A percentile compares a stretch with the other conserved stretches of the same genome.
phyloP scores from a whole-genome alignment of 2,113 vertebrate species.

The Brachypodius melanocephalos region DNA sequence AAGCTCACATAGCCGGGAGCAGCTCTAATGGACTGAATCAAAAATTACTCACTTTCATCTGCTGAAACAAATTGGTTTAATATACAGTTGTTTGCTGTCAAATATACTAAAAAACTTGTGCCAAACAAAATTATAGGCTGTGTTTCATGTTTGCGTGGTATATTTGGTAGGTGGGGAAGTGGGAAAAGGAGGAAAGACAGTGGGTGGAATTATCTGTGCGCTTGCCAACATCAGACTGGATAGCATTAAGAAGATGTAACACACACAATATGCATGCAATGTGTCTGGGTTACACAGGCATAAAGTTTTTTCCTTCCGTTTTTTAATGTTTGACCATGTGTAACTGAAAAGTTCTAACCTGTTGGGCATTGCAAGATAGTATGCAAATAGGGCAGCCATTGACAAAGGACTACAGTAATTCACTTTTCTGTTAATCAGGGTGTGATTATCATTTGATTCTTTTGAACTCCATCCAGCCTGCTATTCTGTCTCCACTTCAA shows the following conservation, averaged over 20 bases:
- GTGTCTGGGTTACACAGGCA: neutral
- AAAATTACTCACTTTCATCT: slow-evolving; percentile 53
- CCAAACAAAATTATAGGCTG: slow-evolving; percentile 31
- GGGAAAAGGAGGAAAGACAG: neutral
- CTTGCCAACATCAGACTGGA: slow-evolving; percentile 10
- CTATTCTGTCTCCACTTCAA: slow-evolving; percentile 64
- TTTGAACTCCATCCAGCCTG: slow-evolving; percentile 66
- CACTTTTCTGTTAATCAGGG: slow-evolving; percentile 49
- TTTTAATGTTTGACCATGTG: slow-evolving; percentile 40
- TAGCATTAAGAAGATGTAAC: slow-evolving; percentile 54
- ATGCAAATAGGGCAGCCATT: slow-evolving; percentile 24
- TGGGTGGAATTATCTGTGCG: neutral
- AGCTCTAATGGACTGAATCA: slow-evolving; percentile 54
- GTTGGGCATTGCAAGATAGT: slow-evolving; percentile 14
- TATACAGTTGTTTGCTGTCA: slow-evolving; percentile 48
- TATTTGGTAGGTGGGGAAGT: neutral
- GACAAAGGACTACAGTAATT: slow-evolving; percentile 51
- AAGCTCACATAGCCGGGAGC: slow-evolving; percentile 42
- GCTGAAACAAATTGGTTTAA: slow-evolving; percentile 58
- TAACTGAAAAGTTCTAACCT: slow-evolving; percentile 32
- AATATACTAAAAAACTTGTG: slow-evolving; percentile 33
- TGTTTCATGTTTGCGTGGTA: neutral
- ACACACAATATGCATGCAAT: slow-evolving; percentile 33
- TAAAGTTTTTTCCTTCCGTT: slow-evolving; percentile 8
- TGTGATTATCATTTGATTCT: slow-evolving; percentile 37